A percentile compares a stretch with the other conserved stretches of the same genome.
Evolutionary conservation across 2,797 vertebrate genomes (phyloP).

Genomic region (Paramormyrops hopkinsi): DNA sequence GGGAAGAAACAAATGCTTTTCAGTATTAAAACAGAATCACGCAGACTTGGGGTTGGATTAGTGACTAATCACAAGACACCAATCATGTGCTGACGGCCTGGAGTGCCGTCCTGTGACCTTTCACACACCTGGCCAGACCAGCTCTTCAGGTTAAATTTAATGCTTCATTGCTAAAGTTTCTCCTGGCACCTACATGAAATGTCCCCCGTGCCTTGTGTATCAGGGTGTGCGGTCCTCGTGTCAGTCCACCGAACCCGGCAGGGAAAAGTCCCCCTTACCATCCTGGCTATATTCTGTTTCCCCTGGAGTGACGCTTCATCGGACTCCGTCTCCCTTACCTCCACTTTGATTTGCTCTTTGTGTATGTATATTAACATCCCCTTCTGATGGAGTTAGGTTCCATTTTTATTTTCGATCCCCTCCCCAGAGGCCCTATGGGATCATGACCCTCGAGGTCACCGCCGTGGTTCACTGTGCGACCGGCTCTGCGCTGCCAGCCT

Average conservation of each 20-base stretch:
- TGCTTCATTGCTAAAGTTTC: neutral
- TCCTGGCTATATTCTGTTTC: neutral
- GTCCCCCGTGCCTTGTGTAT: neutral
- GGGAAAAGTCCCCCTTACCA: neutral
- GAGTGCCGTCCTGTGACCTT: neutral
- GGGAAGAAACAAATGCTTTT: neutral
- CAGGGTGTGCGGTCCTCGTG: neutral
- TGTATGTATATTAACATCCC: neutral
- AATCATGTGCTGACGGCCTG: neutral
- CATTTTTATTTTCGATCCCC: neutral
- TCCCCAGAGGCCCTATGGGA: conserved; percentile 53
- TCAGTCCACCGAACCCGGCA: neutral
- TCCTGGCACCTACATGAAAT: neutral
- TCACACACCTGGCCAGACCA: neutral
- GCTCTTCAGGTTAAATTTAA: neutral
- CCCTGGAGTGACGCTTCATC: neutral
- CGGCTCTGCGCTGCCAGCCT: conserved; percentile 40
- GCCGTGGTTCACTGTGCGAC: conserved; percentile 50
- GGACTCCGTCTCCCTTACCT: neutral
- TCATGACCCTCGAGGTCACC: conserved; percentile 31
- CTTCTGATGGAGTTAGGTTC: neutral
- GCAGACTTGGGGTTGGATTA: neutral
- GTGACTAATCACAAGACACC: neutral
- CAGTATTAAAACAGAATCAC: neutral
- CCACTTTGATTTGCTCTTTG: neutral